Percentiles rank a stretch among this genome's conserved stretches.
phyloP scores from a whole-genome alignment of 2,888 invertebrate genomes.

The Napeogenes inachia region DNA sequence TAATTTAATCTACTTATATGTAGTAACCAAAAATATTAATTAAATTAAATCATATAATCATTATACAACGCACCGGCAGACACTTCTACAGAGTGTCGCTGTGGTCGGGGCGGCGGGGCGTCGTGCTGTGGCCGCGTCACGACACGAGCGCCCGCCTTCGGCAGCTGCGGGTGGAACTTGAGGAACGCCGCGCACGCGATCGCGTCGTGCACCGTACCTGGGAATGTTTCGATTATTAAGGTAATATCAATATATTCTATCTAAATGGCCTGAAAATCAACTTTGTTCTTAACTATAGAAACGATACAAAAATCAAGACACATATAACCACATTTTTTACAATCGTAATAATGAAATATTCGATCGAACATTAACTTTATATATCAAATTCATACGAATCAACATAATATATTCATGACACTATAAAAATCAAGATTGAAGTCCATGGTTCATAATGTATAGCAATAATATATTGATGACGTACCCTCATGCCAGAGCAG shows the following conservation, averaged over 20 bases:
- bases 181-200: slow-evolving; percentile 98
- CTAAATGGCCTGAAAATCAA: too few species aligned
- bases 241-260: not conserved
- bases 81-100: slow-evolving; percentile 94
- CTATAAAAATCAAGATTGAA: not conserved
- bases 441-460: not conserved
- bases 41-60: too few species aligned
- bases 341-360: too few species aligned
- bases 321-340: too few species aligned
- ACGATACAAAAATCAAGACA: too few species aligned
- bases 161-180: slow-evolving; percentile 92
- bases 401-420: not conserved
- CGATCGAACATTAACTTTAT: too few species aligned
- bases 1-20: not conserved
- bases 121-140: slow-evolving; percentile 77
- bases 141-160: slow-evolving; percentile 86
- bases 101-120: slow-evolving; percentile 51
- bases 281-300: too few species aligned
- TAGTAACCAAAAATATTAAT: too few species aligned
- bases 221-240: not conserved
- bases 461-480: not conserved
- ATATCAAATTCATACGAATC: too few species aligned
- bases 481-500: slow-evolving; percentile 96
- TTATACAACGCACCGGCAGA: slow-evolving; percentile 63
- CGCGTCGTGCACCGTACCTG: slow-evolving; percentile 95